Percentiles rank a stretch among this genome's conserved stretches.
phyloP scores from a whole-genome alignment of 2,113 vertebrate species.

The Esox niger region DNA sequence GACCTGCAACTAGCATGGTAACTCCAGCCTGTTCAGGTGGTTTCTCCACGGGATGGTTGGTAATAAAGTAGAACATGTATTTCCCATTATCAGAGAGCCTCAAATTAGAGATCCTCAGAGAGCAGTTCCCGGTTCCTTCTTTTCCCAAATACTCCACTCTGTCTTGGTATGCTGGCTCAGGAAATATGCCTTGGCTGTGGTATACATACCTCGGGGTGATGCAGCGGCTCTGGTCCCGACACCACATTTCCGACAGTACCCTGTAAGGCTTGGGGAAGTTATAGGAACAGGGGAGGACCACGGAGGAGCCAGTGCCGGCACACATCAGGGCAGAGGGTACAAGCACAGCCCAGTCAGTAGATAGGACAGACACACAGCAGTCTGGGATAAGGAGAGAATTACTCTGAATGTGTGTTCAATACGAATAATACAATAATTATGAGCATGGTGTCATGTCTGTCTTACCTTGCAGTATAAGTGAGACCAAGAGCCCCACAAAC shows the following conservation, averaged over 20 bases:
- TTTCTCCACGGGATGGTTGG: constrained; percentile 60
- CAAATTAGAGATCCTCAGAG: constrained; percentile 62
- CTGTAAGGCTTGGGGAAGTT: constrained; percentile 2
- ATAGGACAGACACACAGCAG: constrained; percentile 1
- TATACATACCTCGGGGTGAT: constrained; percentile 22
- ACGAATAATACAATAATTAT: too few relatives aligned
- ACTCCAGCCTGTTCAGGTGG: constrained; percentile 65
- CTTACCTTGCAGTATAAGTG: too few relatives aligned
- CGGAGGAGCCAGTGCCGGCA: not conserved
- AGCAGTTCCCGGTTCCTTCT: constrained; percentile 54
- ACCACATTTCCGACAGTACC: constrained; percentile 20
- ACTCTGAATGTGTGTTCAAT: too few relatives aligned
- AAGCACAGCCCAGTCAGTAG: not conserved
- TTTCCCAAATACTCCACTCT: constrained; percentile 11
- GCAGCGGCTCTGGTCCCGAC: constrained; percentile 7
- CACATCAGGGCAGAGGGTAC: not conserved
- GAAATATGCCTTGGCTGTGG: constrained; percentile 9
- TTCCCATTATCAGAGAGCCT: constrained; percentile 62
- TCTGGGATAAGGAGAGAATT: too few relatives aligned
- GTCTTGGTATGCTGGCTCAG: not conserved
- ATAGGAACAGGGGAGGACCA: constrained; percentile 15
- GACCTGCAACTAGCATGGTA: constrained; percentile 63
- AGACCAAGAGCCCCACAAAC: too few relatives aligned
- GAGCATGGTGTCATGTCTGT: too few relatives aligned
- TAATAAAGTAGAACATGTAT: constrained; percentile 72